phyloP scores from a whole-genome alignment of 2,113 vertebrate species.

The Lonchura striata region DNA sequence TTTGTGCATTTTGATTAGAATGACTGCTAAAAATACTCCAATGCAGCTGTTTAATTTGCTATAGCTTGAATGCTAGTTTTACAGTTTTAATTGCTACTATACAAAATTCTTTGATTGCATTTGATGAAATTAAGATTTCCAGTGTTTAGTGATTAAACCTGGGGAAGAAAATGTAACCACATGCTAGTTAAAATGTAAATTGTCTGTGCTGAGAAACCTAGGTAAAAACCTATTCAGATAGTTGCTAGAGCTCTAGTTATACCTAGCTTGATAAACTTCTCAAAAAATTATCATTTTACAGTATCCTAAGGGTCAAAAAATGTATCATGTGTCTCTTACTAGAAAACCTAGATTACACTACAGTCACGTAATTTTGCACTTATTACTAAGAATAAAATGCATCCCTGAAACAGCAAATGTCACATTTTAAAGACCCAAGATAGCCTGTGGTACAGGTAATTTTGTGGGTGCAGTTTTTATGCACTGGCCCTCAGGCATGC shows the following conservation, averaged over 20 bases:
- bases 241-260: not conserved
- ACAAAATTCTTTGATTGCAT: conserved; percentile 74
- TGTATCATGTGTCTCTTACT: not conserved
- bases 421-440: not conserved
- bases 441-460: not conserved
- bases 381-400: not conserved
- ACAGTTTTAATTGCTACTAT: conserved; percentile 70
- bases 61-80: conserved; percentile 61
- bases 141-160: conserved; percentile 73
- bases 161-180: conserved; percentile 55
- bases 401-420: not conserved
- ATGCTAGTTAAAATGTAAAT: conserved; percentile 71
- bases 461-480: not conserved
- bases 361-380: not conserved
- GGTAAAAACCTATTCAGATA: conserved; percentile 21
- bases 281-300: not conserved
- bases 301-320: not conserved
- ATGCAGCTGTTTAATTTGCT: conserved; percentile 70
- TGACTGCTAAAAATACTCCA: conserved; percentile 67
- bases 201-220: conserved; percentile 48
- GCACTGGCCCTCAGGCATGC: not conserved
- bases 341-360: not conserved
- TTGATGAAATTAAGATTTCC: conserved; percentile 77
- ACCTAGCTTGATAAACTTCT: not conserved
- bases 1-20: conserved; percentile 67